Evolutionary conservation across 2,888 invertebrate genomes (phyloP).

Genomic region (Drosophila differens): DNA sequence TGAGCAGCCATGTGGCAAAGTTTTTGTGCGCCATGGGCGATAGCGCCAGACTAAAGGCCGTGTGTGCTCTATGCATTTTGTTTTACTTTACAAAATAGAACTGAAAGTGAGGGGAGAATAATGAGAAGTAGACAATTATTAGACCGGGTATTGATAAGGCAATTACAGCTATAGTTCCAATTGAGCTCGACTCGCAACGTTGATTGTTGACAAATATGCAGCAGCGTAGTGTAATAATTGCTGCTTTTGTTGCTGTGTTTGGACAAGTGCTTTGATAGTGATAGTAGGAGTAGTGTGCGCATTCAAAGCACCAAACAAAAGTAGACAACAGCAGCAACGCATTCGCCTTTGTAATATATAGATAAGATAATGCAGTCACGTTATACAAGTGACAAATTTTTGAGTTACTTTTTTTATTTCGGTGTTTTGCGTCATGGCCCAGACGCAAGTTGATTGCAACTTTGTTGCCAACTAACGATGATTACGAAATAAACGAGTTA

Average conservation of each 20-base stretch:
- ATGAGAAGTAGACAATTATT: constrained; percentile 13
- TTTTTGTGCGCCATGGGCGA: constrained; percentile 89
- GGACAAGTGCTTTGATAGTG: constrained; percentile 44
- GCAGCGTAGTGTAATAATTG: constrained; percentile 11
- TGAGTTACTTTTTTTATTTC: neutral
- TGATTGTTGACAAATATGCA: constrained; percentile 70
- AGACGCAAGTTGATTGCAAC: constrained; percentile 17
- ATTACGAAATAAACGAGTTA: constrained; percentile 42
- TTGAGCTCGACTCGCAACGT: constrained; percentile 12
- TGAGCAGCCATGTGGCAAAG: constrained; percentile 92
- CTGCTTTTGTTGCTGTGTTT: constrained; percentile 31
- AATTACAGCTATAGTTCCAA: constrained; percentile 17
- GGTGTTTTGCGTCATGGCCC: constrained; percentile 21
- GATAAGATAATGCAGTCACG: constrained; percentile 42
- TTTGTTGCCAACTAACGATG: constrained; percentile 56
- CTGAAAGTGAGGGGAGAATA: constrained; percentile 59
- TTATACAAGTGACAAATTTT: constrained; percentile 22
- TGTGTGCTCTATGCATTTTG: constrained; percentile 94
- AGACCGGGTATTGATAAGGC: constrained; percentile 22
- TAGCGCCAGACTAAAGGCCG: constrained; percentile 89
- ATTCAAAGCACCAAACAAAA: constrained; percentile 3
- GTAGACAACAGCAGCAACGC: constrained; percentile 18
- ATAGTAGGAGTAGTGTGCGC: neutral
- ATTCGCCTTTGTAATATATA: constrained; percentile 12
- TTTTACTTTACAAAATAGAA: constrained; percentile 83